Conservation (phyloP, 2,888 invertebrate genomes). For the Drosophila cognata region DNA sequence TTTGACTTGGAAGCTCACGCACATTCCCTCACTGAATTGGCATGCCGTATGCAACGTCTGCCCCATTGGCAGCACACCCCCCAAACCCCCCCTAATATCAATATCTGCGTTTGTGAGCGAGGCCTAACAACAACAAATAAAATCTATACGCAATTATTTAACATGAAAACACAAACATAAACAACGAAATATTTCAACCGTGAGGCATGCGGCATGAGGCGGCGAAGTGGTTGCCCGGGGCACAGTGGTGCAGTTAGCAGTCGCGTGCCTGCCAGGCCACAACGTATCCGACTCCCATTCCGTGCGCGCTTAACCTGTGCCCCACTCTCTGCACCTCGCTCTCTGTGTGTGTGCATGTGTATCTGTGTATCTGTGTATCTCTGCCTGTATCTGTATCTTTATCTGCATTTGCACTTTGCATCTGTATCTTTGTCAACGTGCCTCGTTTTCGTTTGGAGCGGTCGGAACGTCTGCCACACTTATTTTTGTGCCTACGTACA, state of each 20-base stretch:
- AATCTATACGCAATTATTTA: constrained; percentile 78
- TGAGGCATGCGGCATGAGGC: constrained; percentile 36
- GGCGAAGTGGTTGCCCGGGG: constrained; percentile 66
- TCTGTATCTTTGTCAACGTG: constrained; percentile 36
- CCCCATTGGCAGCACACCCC: constrained; percentile 4
- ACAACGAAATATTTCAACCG: constrained; percentile 38
- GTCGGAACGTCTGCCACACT: constrained; percentile 25
- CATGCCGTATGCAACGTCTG: constrained; percentile 51
- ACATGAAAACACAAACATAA: constrained; percentile 64
- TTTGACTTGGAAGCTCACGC: constrained; percentile 60
- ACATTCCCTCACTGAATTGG: constrained; percentile 71
- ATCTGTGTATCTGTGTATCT: constrained; percentile 5
- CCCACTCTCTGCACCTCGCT: background rate
- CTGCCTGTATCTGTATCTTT: constrained; percentile 8
- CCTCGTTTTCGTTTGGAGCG: constrained; percentile 17
- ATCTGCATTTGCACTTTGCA: constrained; percentile 9
- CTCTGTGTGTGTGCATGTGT: background rate
- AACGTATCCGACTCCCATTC: constrained; percentile 59
- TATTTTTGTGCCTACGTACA: constrained; percentile 31
- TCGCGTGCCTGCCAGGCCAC: constrained; percentile 76
- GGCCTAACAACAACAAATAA: constrained; percentile 65
- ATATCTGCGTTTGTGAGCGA: constrained; percentile 16
- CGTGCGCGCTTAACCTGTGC: constrained; percentile 40
- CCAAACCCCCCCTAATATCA: background rate
- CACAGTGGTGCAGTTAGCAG: constrained; percentile 71